Evolutionary conservation across 1,140 invertebrate genomes (phyloP).

Genomic region (Ganaspis sp.): DNA sequence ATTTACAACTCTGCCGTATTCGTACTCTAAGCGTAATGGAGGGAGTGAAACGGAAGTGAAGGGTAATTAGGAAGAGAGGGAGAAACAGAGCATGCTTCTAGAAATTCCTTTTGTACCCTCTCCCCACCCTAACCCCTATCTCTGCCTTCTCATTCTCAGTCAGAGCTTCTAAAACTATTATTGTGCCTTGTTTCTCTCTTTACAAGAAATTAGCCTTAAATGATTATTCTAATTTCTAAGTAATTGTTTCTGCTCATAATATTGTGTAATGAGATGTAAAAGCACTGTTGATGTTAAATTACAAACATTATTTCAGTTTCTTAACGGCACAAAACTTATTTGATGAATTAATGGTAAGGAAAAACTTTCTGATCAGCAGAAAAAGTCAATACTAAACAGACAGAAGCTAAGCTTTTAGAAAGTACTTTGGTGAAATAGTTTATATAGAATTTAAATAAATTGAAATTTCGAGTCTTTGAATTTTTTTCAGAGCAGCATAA

Average conservation of each 20-base stretch:
- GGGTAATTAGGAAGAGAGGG: slow-evolving; percentile 7
- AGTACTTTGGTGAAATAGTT: too few species aligned
- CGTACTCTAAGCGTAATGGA: neutral
- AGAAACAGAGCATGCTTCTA: neutral
- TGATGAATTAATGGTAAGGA: too few species aligned
- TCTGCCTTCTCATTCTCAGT: neutral
- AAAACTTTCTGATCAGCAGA: too few species aligned
- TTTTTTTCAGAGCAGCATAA: too few species aligned
- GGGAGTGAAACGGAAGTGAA: slow-evolving; percentile 5
- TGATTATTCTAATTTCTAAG: neutral
- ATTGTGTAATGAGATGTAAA: too few species aligned
- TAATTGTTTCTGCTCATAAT: neutral
- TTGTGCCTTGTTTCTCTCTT: neutral
- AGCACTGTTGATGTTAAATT: too few species aligned
- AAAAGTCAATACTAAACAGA: too few species aligned
- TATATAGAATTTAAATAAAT: too few species aligned
- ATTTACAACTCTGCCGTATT: slow-evolving; percentile 19
- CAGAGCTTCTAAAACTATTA: neutral
- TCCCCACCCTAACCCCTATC: neutral
- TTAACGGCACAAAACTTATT: too few species aligned
- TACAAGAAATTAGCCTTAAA: neutral
- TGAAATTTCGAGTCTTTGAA: too few species aligned
- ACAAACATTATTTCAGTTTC: too few species aligned
- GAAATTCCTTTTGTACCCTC: neutral
- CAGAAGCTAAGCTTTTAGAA: too few species aligned